Base-by-base conservation (phyloP, 2,797 vertebrate genomes). In the Trachurus trachurus region DNA sequence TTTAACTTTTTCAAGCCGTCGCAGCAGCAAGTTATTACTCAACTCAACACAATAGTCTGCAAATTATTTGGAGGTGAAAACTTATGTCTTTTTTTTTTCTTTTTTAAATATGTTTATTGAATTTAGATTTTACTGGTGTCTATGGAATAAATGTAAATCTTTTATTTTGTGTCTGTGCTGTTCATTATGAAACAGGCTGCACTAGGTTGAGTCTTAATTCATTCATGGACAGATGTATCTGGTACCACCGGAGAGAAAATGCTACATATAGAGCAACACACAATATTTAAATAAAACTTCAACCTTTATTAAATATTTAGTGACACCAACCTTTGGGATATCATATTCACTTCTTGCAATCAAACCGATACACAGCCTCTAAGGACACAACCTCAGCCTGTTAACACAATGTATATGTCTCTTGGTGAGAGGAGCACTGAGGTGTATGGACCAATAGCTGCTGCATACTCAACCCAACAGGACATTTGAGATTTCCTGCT, bases 131-230 rank as follows among this genome's bases (percentile, higher is more conserved):
- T 62, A 84, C 52, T 57, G 5, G 9, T 66, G 66, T 76, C 71
- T 74, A 71, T 31, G 67, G 66, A 93, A 90, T 93, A 93, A 92
- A 91, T 81, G 44, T 29, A 22, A 74, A 80, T 76, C 29, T 90
- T 87, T 88, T 80, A 71, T 78, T 71, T 68, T 58, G 39, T 65
- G 76, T 73, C 62, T 76, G 66, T 76, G 70, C 66, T 54, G 19
- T 65, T 80, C 10, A 65, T 76, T 64, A 31, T 78, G 22, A 56
- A 53, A 40, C 8, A 49, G 22, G 34, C 34, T 50, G 10, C 37
- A 67, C 31, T 2, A 19, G 3, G 16, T 77, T 76, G 19, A 71
- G 8, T 57, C 6, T 11, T 16, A 13, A n/a, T 60, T 11, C 22
- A 59, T n/a, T 22, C 9, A 68, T 17, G 10, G 5, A 66, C 15